phyloP scores from a whole-genome alignment of 2,888 invertebrate genomes.

The Apodemia mormo region DNA sequence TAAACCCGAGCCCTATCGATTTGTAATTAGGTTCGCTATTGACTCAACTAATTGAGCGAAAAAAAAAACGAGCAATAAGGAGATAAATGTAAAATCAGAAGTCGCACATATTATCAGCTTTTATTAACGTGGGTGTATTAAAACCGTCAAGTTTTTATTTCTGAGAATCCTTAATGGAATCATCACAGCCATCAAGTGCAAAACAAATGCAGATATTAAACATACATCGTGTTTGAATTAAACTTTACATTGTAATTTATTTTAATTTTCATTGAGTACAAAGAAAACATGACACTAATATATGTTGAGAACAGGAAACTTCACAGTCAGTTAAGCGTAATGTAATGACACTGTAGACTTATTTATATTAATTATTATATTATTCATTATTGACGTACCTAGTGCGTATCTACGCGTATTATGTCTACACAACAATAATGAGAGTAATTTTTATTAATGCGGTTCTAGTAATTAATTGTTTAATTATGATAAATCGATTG shows the following conservation, averaged over 20 bases:
- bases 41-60: too few species aligned
- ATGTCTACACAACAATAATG: conserved; percentile 6
- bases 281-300: conserved; percentile 14
- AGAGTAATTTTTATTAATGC: conserved; percentile 11
- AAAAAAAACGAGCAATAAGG: too few species aligned
- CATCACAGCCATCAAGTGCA: too few species aligned
- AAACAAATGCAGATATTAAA: not conserved
- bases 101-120: too few species aligned
- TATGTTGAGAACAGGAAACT: conserved; percentile 13
- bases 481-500: not conserved
- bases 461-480: conserved; percentile 12
- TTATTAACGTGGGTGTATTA: too few species aligned
- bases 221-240: conserved; percentile 4
- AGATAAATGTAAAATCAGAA: too few species aligned
- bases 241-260: conserved; percentile 8
- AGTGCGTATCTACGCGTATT: conserved; percentile 1
- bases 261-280: conserved; percentile 8
- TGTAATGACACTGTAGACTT: conserved; percentile 1
- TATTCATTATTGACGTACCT: conserved; percentile 6
- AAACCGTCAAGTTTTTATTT: too few species aligned
- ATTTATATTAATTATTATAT: conserved; percentile 15
- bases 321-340: conserved; percentile 7
- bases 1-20: too few species aligned
- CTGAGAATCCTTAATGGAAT: too few species aligned
- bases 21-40: too few species aligned